These are phyloP conservation scores for Siphamia tubifer DNA, from an alignment of 2,113 vertebrate genomes.

Conservation along the genomic window DNA sequence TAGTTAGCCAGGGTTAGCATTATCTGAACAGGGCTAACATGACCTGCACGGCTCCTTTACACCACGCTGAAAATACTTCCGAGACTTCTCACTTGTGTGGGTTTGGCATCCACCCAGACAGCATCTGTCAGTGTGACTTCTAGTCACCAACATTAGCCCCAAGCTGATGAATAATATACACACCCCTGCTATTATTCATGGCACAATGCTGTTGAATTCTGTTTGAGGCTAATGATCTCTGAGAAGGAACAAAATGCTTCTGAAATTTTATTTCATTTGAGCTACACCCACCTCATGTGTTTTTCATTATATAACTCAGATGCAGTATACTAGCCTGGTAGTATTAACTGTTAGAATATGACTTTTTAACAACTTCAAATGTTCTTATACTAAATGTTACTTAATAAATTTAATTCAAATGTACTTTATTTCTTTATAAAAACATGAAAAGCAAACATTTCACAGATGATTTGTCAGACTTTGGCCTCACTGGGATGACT, in stretches of 20 bases:
- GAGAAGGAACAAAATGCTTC: slow-evolving; percentile 28
- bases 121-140: slow-evolving; percentile 68
- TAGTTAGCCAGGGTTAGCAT: slow-evolving; percentile 66
- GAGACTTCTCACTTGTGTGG: slow-evolving; percentile 72
- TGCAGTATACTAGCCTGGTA: too few species aligned
- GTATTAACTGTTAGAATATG: too few species aligned
- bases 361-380: too few species aligned
- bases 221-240: slow-evolving; percentile 41
- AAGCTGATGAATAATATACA: slow-evolving; percentile 78
- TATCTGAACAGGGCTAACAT: slow-evolving; percentile 70
- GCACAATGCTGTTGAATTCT: slow-evolving; percentile 51
- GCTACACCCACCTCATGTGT: not conserved
- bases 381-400: too few species aligned
- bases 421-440: too few species aligned
- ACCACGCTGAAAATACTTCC: slow-evolving; percentile 64
- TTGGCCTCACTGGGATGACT: too few species aligned
- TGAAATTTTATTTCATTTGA: slow-evolving; percentile 20
- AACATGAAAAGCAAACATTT: too few species aligned
- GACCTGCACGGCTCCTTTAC: slow-evolving; percentile 68
- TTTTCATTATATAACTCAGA: not conserved
- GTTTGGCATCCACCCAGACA: slow-evolving; percentile 73
- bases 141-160: slow-evolving; percentile 64
- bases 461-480: too few species aligned
- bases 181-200: slow-evolving; percentile 71
- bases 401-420: too few species aligned